Evolutionary conservation across 2,888 invertebrate genomes (phyloP).

Genomic region (Lottia gigantea): DNA sequence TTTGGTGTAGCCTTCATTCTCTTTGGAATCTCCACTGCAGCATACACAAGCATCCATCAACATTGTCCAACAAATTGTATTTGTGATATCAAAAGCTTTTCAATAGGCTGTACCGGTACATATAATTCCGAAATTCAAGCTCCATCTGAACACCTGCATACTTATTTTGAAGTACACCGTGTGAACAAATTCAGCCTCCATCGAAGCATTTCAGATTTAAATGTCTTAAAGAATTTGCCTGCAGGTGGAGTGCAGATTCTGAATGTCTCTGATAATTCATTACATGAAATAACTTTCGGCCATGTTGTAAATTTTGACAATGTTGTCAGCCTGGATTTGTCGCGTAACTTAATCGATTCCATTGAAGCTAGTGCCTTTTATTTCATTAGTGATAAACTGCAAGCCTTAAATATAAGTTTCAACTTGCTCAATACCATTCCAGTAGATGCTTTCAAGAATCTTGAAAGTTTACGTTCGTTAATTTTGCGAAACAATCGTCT

Average conservation of each 20-base stretch:
- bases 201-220: not conserved
- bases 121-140: not conserved
- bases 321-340: constrained; percentile 35
- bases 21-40: too few relatives aligned
- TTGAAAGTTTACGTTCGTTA: constrained; percentile 23
- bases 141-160: not conserved
- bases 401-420: constrained; percentile 27
- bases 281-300: constrained; percentile 19
- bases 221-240: not conserved
- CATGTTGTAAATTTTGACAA: constrained; percentile 19
- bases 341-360: constrained; percentile 30
- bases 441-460: constrained; percentile 19
- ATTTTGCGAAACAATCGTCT: constrained; percentile 40
- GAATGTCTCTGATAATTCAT: constrained; percentile 26
- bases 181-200: not conserved
- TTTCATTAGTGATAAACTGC: constrained; percentile 24
- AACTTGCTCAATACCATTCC: constrained; percentile 27
- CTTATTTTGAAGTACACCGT: not conserved
- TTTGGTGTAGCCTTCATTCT: too few relatives aligned
- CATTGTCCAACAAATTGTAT: not conserved
- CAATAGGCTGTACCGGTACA: not conserved
- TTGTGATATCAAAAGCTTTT: not conserved
- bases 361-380: constrained; percentile 25
- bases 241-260: constrained; percentile 20
- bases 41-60: too few relatives aligned